Conservation (phyloP, 2,888 invertebrate genomes). For the Andrena marginata region DNA sequence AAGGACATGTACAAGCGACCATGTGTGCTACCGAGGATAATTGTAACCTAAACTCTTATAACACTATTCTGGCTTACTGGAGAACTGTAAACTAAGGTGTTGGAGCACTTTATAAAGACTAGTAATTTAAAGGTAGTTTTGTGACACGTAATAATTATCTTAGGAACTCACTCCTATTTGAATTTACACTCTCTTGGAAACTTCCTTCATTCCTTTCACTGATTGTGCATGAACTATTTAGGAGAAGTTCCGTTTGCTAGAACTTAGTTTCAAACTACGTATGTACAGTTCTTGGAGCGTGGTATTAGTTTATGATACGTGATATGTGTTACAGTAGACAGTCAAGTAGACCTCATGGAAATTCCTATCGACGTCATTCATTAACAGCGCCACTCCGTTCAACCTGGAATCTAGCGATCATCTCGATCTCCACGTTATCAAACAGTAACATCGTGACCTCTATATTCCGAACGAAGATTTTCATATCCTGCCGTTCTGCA, state of each 20-base stretch:
- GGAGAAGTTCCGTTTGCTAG: not conserved
- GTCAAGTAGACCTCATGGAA: not conserved
- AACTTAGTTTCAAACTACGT: not conserved
- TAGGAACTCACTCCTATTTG: not conserved
- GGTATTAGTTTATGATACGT: too few relatives aligned
- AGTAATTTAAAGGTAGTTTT: not conserved
- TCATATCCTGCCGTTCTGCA: slow-evolving; percentile 6
- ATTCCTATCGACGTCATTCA: not conserved
- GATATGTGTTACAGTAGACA: too few relatives aligned
- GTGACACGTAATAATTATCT: not conserved
- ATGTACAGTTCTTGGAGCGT: too few relatives aligned
- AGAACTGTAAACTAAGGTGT: not conserved
- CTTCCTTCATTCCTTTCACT: not conserved
- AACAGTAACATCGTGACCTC: slow-evolving; percentile 1
- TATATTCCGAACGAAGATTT: slow-evolving; percentile 7
- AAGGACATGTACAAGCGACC: too few relatives aligned
- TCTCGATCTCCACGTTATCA: slow-evolving; percentile 3
- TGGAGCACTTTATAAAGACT: not conserved
- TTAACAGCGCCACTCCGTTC: not conserved
- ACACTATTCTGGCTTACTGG: too few relatives aligned
- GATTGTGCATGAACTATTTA: not conserved
- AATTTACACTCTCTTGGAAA: not conserved
- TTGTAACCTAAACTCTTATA: too few relatives aligned
- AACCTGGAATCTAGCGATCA: not conserved
- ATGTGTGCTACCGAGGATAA: too few relatives aligned